phyloP scores from a whole-genome alignment of 2,113 vertebrate species.

The Pterocles orientalis region DNA sequence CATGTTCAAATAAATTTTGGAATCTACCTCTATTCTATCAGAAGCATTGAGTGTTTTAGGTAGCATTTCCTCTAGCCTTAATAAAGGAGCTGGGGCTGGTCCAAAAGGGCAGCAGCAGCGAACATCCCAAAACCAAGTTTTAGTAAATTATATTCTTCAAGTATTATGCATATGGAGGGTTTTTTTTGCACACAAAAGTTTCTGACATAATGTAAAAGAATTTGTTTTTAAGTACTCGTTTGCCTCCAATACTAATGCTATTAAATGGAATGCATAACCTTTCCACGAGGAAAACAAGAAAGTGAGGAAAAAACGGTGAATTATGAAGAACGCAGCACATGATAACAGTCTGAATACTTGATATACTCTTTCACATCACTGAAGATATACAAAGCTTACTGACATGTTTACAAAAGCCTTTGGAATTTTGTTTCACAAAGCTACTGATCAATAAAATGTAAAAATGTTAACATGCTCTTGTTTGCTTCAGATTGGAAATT shows the following conservation, averaged over 20 bases:
- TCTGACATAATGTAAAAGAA: not conserved
- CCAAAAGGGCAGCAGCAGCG: not conserved
- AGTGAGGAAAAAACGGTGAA: fast-evolving
- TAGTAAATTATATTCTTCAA: not conserved
- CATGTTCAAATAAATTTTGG: not conserved
- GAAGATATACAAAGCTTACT: not conserved
- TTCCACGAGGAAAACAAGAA: not conserved
- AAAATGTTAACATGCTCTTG: fast-evolving
- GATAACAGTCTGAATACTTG: not conserved
- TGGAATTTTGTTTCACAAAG: not conserved
- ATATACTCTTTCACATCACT: not conserved
- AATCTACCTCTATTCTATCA: not conserved
- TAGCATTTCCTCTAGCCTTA: not conserved
- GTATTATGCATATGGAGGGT: not conserved
- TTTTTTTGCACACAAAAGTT: not conserved
- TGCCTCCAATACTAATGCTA: not conserved
- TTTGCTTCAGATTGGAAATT: not conserved
- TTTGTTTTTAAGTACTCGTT: not conserved
- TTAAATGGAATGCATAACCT: not conserved
- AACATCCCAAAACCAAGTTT: not conserved
- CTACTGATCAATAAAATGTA: not conserved
- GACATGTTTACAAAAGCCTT: not conserved
- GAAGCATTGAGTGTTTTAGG: not conserved
- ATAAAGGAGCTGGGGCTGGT: not conserved
- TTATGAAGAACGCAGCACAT: not conserved